A percentile compares a stretch with the other conserved stretches of the same genome.
These are phyloP conservation scores for Clytia hemisphaerica DNA, from an alignment of 30 jellyfish, hydroid and myxozoan species.

Conservation along the genomic window DNA sequence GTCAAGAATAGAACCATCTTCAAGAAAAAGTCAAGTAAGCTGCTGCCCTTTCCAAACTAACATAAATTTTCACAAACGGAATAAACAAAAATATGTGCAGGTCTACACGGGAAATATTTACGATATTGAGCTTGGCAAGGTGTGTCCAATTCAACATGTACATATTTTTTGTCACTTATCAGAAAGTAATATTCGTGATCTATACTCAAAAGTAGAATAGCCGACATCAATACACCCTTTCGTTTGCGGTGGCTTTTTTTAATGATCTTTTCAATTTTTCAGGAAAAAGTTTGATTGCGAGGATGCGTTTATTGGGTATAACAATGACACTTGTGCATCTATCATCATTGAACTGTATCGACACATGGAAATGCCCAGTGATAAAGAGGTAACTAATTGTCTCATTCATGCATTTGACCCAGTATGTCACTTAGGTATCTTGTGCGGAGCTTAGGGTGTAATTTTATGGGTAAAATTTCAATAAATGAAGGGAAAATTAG, in stretches of 20 bases:
- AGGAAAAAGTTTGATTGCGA: slow-evolving; percentile 40
- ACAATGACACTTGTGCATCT: slow-evolving; percentile 55
- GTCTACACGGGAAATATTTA: no score
- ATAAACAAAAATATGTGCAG: no score
- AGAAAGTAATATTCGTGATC: no score
- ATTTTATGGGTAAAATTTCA: neutral
- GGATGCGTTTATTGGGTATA: slow-evolving; percentile 59
- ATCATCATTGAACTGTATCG: slow-evolving; percentile 41
- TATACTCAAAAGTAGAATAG: no score
- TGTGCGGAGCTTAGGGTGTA: neutral
- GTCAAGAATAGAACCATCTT: no score
- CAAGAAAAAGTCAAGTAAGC: no score
- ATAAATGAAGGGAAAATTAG: neutral
- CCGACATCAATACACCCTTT: neutral
- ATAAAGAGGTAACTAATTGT: neutral
- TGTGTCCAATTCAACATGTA: no score
- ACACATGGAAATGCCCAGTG: neutral
- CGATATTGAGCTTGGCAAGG: no score
- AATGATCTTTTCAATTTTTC: neutral
- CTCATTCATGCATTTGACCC: neutral
- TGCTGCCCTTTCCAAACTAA: no score
- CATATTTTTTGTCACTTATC: no score
- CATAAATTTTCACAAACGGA: no score
- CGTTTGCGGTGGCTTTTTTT: neutral
- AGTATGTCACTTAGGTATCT: neutral